Evolutionary conservation across 2,113 vertebrate genomes (phyloP).

Genomic region (Bolborhynchus lineola): DNA sequence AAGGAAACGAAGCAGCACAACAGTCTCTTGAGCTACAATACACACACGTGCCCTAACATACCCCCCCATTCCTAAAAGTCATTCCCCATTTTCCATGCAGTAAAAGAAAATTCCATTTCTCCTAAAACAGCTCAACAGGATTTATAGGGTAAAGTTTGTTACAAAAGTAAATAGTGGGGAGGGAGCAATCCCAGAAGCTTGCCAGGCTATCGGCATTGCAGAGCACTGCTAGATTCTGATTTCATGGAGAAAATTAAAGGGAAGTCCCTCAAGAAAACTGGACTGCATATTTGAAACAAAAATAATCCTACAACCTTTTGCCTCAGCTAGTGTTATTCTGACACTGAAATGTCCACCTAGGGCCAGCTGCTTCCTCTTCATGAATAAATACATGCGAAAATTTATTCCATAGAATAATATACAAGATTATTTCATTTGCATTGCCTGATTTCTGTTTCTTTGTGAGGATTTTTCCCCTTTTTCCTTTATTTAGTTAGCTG

Average conservation of each 20-base stretch:
- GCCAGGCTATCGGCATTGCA: neutral
- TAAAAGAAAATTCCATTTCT: neutral
- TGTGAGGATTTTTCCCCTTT: neutral
- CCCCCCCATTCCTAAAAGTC: neutral
- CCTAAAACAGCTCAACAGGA: neutral
- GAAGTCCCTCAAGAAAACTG: conserved; percentile 48
- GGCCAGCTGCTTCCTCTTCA: conserved; percentile 42
- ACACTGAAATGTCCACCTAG: conserved; percentile 31
- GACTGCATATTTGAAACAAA: neutral
- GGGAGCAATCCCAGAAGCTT: neutral
- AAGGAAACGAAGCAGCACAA: neutral
- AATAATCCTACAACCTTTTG: neutral
- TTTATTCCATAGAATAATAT: conserved; percentile 28
- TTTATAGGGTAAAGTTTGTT: neutral
- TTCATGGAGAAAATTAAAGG: conserved; percentile 55
- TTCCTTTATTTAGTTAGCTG: neutral
- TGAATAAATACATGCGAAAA: conserved; percentile 55
- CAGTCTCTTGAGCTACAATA: neutral
- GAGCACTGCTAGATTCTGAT: conserved; percentile 35
- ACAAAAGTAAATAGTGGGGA: neutral
- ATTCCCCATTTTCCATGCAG: neutral
- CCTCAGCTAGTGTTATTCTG: conserved; percentile 36
- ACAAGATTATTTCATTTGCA: neutral
- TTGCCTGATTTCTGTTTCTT: neutral
- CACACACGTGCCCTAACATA: neutral